phyloP scores from a whole-genome alignment of 2,797 vertebrate species.

The Bovichtus variegatus region DNA sequence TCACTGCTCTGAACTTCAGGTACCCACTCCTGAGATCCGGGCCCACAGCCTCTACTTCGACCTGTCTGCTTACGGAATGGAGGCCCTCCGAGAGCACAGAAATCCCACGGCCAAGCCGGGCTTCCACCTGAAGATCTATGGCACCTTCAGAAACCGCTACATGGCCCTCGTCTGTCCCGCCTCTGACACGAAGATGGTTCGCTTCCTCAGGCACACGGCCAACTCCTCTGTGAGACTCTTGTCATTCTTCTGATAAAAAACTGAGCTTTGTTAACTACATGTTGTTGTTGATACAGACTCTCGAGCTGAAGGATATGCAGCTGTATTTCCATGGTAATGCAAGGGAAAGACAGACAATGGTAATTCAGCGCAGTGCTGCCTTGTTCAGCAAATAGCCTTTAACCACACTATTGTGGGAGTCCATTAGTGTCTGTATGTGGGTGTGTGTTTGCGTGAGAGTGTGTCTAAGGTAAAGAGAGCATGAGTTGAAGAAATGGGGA shows the following conservation, averaged over 20 bases:
- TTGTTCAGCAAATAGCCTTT: constrained; percentile 41
- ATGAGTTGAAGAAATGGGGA: constrained; percentile 29
- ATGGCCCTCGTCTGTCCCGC: constrained; percentile 86
- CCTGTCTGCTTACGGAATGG: constrained; percentile 88
- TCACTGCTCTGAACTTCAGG: constrained; percentile 65
- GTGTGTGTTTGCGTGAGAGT: constrained; percentile 2
- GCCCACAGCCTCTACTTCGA: constrained; percentile 88
- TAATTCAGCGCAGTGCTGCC: not conserved
- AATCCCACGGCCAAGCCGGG: constrained; percentile 75
- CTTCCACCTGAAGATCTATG: constrained; percentile 90
- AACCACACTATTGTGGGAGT: constrained; percentile 25
- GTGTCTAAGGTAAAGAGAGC: constrained; percentile 21
- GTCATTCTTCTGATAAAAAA: not conserved
- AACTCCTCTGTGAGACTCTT: constrained; percentile 84
- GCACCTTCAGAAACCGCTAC: constrained; percentile 87
- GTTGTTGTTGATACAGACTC: not conserved
- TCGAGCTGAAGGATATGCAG: constrained; percentile 1
- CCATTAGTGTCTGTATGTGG: constrained; percentile 35
- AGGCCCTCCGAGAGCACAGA: constrained; percentile 79
- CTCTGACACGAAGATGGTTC: constrained; percentile 86
- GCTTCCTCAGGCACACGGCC: constrained; percentile 85
- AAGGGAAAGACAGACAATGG: constrained; percentile 8
- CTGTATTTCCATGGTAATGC: constrained; percentile 26
- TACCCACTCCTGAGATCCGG: constrained; percentile 89
- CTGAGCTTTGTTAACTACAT: not conserved